Evolutionary conservation across 2,797 vertebrate species (phyloP).

Genomic region (Gymnoscopelus microlampas): DNA sequence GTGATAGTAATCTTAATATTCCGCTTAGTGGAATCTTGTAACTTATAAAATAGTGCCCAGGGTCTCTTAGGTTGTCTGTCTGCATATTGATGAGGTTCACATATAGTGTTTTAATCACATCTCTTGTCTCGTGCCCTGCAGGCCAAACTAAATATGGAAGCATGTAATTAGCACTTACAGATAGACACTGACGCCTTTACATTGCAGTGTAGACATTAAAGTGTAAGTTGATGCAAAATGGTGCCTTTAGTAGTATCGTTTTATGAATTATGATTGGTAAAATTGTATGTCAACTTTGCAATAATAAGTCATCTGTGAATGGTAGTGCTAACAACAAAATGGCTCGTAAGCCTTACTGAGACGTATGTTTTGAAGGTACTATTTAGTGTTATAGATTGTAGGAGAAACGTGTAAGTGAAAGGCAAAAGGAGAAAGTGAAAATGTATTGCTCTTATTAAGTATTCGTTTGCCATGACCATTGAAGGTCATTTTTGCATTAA

Average conservation of each 20-base stretch:
- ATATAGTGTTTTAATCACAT: conserved; percentile 64
- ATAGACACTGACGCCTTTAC: conserved; percentile 21
- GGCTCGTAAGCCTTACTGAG: no score
- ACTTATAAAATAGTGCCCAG: conserved; percentile 21
- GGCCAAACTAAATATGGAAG: conserved; percentile 54
- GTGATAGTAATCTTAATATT: conserved; percentile 47
- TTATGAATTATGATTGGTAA: no score
- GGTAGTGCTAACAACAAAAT: not conserved
- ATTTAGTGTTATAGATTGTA: no score
- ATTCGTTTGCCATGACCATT: no score
- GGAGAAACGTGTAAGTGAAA: no score
- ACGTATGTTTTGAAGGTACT: no score
- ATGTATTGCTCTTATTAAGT: no score
- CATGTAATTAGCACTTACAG: conserved; percentile 42
- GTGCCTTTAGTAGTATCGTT: not conserved
- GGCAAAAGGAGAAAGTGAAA: no score
- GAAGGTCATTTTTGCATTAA: no score
- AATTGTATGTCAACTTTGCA: no score
- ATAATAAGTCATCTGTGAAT: not conserved
- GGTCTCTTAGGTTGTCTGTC: conserved; percentile 43
- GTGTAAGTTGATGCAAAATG: not conserved
- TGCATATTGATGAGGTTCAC: conserved; percentile 58
- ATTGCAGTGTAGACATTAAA: not conserved
- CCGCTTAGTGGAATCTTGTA: conserved; percentile 38
- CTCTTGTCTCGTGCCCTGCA: conserved; percentile 32